Evolutionary conservation across 1,140 invertebrate genomes (phyloP), one percentile per base, ranked within the genome.

Genomic region (Ips nitidus): DNA sequence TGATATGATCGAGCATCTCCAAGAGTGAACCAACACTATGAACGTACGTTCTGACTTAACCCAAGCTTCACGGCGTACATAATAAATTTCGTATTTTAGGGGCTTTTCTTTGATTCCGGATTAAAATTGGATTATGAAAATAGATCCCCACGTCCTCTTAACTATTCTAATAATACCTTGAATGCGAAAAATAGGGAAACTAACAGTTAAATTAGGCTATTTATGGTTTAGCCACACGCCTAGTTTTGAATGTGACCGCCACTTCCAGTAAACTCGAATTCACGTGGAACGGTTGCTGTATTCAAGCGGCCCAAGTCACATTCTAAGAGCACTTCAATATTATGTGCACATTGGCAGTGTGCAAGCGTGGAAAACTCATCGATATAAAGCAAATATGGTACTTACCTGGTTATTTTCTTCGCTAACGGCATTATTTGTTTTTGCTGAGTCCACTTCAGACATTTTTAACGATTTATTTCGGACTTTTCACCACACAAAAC

Each of bases 401-500:
- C 73, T 77, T 75, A 81, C 80, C 73, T 79, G 76, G 72, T 52
- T 76, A 65, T 76, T 79, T 75, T 81, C 80, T 68, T 81, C 80
- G 66, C 67, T 75, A 41, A 73, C 71, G 50, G 77, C 65, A 74
- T 78, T 80, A 68, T 79, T 79, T 50, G 77, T 75, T 72, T 76
- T 78, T 39, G 78, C 75, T 66, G 77, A 71, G 53, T 80, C 79
- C 36, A 78, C 75, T 74, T 81, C 80, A 47, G 80, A 81, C 80
- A 81, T 81, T 77, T 80, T 80, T 63, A 69, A 39, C 59, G 56
- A 71, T 71, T 70, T 66, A 72, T 70, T 72, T 66, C 67, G 69
- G 70, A 72, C 71, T 71, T 64, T 69, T 70, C 69, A 68, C 66
- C 52, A 52, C 58, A 70, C 58, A 70, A 71, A 73, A 61, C 60